Percentiles rank a stretch among this genome's conserved stretches.
phyloP scores from a whole-genome alignment of 1,140 invertebrate genomes.

The Neodiprion pinetum region DNA sequence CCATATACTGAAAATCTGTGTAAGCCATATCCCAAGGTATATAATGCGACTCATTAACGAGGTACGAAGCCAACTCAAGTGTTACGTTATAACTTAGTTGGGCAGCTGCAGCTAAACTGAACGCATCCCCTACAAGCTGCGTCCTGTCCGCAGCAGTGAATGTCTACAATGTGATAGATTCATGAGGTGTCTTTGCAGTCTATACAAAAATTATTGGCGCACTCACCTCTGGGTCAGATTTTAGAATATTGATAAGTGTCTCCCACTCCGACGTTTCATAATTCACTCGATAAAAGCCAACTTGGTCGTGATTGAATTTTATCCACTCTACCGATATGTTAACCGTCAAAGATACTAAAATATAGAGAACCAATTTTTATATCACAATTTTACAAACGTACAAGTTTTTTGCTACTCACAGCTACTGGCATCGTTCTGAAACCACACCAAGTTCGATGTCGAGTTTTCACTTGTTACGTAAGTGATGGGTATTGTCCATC shows the following conservation, averaged over 20 bases:
- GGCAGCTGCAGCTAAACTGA: constrained; percentile 77
- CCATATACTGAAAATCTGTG: constrained; percentile 63
- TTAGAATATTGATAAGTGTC: constrained; percentile 65
- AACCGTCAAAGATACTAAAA: constrained; percentile 59
- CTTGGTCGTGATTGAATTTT: constrained; percentile 86
- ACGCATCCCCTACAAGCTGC: constrained; percentile 85
- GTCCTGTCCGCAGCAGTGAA: constrained; percentile 80
- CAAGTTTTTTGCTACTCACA: constrained; percentile 55
- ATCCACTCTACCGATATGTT: constrained; percentile 70
- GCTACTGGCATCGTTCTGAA: constrained; percentile 62
- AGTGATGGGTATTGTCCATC: constrained; percentile 85
- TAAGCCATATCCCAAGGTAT: constrained; percentile 77
- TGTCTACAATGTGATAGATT: constrained; percentile 44
- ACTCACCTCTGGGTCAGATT: constrained; percentile 61
- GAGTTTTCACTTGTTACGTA: constrained; percentile 70
- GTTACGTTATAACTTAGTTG: constrained; percentile 71
- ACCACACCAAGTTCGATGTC: constrained; percentile 64
- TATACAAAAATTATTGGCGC: background rate
- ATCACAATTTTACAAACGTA: constrained; percentile 28
- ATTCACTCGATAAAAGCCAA: constrained; percentile 89
- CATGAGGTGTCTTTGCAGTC: background rate
- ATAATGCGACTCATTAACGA: constrained; percentile 71
- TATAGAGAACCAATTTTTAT: constrained; percentile 26
- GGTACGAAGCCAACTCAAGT: constrained; percentile 72
- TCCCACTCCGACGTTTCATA: constrained; percentile 77